Base-by-base conservation (phyloP, 2,113 vertebrate genomes). In the Xiphophorus hellerii region DNA sequence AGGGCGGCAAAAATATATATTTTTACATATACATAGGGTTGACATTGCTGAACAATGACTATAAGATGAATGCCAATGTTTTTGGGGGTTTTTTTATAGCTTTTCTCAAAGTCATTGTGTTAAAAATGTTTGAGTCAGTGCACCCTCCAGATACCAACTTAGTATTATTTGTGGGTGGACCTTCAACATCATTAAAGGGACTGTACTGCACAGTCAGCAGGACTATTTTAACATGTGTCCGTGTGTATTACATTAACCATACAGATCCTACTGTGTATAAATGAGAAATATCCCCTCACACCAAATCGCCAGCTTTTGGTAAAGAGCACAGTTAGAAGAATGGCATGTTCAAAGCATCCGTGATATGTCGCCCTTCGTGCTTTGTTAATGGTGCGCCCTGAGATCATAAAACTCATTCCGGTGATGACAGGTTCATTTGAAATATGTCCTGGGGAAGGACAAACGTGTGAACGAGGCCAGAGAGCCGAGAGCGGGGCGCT, bases 391-490 rank as follows among this genome's bases (percentile, higher is more conserved):
- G 82, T 68, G 71, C 69, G 80, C 78, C 84, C 85, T 69, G 74
- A 86, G 84, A 86, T 82, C 86, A 88, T 89, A 86, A 92, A 93
- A 92, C 9, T 85, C 80, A 80, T 85, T 76, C 83, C 69, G 15
- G 71, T 62, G 71, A 82, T 85, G 89, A 92, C 91, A 93, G 89
- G 82, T 87, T 87, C 78, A 93, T 93, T 87, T 91, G 85, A 91
- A 90, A 90, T 80, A 83, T 48, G 71, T 83, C 85, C 90, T 83
- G 77, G 72, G 77, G 87, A 89, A 90, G 89, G 87, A 86, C 79
- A 30, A 84, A 86, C 66, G 77, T 69, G 72, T 42, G 74, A 78
- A 68, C 73, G 83, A 81, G 77, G 80, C 70, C 54, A 75, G 60
- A 76, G 60, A 76, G 69, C 62, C 27, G 76, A 79, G 72, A 78